Evolutionary conservation across 2,113 vertebrate genomes (phyloP).

Genomic region (Lepisosteus oculatus): DNA sequence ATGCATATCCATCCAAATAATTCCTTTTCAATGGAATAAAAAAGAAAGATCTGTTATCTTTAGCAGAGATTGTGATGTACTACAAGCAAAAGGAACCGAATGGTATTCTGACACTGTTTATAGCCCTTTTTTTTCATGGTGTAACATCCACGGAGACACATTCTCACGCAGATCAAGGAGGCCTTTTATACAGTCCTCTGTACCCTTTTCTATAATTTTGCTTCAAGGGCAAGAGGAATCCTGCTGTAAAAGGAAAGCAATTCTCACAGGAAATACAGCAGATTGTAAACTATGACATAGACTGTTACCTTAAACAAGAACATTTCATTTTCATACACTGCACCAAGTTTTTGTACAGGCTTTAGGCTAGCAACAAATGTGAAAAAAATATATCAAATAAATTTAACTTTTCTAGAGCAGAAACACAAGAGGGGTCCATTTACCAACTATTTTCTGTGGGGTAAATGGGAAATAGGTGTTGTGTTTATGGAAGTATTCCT

Average conservation of each 20-base stretch:
- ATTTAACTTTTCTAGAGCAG: constrained; percentile 10
- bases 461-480: constrained; percentile 2
- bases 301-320: constrained; percentile 10
- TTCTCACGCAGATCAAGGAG: constrained; percentile 18
- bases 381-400: constrained; percentile 19
- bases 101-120: constrained; percentile 11
- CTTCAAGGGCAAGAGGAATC: constrained; percentile 16
- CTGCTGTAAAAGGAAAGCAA: constrained; percentile 17
- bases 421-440: constrained; percentile 16
- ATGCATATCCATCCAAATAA: constrained; percentile 32
- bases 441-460: constrained; percentile 17
- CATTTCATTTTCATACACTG: constrained; percentile 13
- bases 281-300: constrained; percentile 16
- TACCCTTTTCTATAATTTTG: constrained; percentile 15
- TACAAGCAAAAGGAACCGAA: constrained; percentile 32
- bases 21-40: constrained; percentile 3
- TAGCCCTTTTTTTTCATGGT: constrained; percentile 5
- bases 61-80: constrained; percentile 30
- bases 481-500: constrained; percentile 21
- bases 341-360: constrained; percentile 7
- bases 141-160: constrained; percentile 10
- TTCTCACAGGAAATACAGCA: constrained; percentile 18
- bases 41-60: constrained; percentile 34
- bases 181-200: constrained; percentile 1
- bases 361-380: constrained; percentile 9